phyloP scores from a whole-genome alignment of 2,888 invertebrate species.

The Drosophila monieri region DNA sequence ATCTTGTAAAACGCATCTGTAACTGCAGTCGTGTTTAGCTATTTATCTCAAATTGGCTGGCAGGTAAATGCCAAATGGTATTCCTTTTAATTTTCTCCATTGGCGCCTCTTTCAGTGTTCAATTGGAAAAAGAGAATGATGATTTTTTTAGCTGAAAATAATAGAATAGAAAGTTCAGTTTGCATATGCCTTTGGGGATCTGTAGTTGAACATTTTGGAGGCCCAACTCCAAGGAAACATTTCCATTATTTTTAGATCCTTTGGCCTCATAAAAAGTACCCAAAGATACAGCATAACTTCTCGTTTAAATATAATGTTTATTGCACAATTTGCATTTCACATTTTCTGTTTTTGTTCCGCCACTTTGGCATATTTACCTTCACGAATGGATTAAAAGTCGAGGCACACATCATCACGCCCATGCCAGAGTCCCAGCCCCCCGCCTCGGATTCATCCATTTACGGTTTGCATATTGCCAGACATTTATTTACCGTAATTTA shows the following conservation, averaged over 20 bases:
- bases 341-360: slow-evolving; percentile 28
- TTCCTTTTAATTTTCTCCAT: slow-evolving; percentile 17
- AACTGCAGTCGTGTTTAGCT: slow-evolving; percentile 65
- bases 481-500: slow-evolving; percentile 76
- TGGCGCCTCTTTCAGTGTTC: slow-evolving; percentile 13
- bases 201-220: neutral
- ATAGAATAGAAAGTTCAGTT: neutral
- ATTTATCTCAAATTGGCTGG: slow-evolving; percentile 63
- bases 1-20: slow-evolving; percentile 67
- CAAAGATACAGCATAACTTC: slow-evolving; percentile 13
- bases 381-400: slow-evolving; percentile 41
- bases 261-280: neutral
- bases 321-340: slow-evolving; percentile 47
- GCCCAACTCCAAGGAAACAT: neutral
- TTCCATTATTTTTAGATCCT: neutral
- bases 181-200: neutral
- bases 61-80: slow-evolving; percentile 61
- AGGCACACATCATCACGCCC: slow-evolving; percentile 13
- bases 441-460: slow-evolving; percentile 5
- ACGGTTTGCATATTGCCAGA: slow-evolving; percentile 59
- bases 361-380: slow-evolving; percentile 48
- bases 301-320: slow-evolving; percentile 24
- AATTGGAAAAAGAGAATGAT: neutral
- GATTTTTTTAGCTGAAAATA: neutral
- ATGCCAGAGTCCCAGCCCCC: neutral